A percentile compares a stretch with the other conserved stretches of the same genome.
Conservation (phyloP, 2,888 invertebrate genomes). For the Artemia sinica region DNA sequence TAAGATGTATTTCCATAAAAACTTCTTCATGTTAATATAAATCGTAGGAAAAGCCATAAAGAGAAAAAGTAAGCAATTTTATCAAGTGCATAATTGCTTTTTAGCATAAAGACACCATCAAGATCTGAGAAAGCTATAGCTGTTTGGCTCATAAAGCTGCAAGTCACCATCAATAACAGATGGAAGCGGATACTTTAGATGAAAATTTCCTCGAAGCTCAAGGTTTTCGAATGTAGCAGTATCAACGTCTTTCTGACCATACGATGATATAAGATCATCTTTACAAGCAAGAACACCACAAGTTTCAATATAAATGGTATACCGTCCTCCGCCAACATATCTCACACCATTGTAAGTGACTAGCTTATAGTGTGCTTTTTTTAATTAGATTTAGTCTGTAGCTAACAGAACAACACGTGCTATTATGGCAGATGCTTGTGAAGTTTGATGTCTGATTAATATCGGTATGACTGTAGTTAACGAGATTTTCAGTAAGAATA, state of each 20-base stretch:
- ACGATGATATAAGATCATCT: not conserved
- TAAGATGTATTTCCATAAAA: too few species aligned
- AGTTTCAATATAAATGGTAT: not conserved
- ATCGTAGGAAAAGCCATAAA: not conserved
- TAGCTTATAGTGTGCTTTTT: not conserved
- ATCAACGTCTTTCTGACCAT: not conserved
- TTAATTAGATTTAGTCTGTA: not conserved
- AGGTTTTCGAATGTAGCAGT: not conserved
- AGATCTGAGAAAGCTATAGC: not conserved
- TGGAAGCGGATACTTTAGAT: not conserved
- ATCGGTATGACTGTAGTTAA: not conserved
- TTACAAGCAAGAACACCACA: conserved; percentile 3
- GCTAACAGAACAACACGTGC: not conserved
- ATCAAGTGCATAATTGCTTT: not conserved
- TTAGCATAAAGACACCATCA: not conserved
- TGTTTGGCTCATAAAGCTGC: not conserved
- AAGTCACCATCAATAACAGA: not conserved
- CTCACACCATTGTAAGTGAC: not conserved
- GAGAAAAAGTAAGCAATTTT: conserved; percentile 6
- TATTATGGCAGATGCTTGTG: not conserved
- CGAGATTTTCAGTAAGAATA: not conserved
- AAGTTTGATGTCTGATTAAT: not conserved
- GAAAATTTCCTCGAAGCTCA: not conserved
- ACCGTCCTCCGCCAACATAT: not conserved
- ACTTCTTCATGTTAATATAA: not conserved